Evolutionary conservation across 2,797 vertebrate genomes (phyloP), one percentile per base, ranked within the genome.

Genomic region (Ptychobarbus kaznakovi): DNA sequence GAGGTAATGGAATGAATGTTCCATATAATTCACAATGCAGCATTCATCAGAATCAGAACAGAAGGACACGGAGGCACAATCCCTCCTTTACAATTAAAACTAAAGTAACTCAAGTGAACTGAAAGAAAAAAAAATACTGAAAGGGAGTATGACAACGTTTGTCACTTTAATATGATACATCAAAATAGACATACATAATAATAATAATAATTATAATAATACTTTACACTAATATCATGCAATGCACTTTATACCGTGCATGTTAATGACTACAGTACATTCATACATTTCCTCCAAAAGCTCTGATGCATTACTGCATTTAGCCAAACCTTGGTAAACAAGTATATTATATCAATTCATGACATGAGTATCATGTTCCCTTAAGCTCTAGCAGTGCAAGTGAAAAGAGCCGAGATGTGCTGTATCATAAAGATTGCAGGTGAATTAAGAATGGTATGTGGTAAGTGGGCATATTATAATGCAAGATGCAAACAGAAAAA

Each of bases 1-100:
- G 63, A 66, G 12, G 70, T 77, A 77, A 79, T 58, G 69, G 76
- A 82, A 61, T 77, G 20, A 58, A 58, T 46, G 25, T 56, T 44
- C 40, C 63, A 56, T 75, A 35, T 68, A 38, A 42, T 81, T 61
- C 18, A 77, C 85, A 86, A 77, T 82, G 72, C 38, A 58, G 38
- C 61, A 82, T 86, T 86, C 73, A 82, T 68, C 5, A 83, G 53
- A 78, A 63, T n/a, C 53, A 74, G 22, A 79, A 35, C 28, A 84
- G 32, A 46, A n/a, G 18, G 35, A 35, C 1, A 49, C 1, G n/a
- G 35, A 74, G 40, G 2, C 16, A 84, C 35, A 81, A 22, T 38
- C 63, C 15, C 4, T 49, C 15, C 12, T 86, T 68, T 85, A 61
- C 70, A n/a, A 80, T 38, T 49, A 15, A 76, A 76, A n/a, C 38